phyloP scores from a whole-genome alignment of 2,797 vertebrate genomes.

The Arvicola amphibius region DNA sequence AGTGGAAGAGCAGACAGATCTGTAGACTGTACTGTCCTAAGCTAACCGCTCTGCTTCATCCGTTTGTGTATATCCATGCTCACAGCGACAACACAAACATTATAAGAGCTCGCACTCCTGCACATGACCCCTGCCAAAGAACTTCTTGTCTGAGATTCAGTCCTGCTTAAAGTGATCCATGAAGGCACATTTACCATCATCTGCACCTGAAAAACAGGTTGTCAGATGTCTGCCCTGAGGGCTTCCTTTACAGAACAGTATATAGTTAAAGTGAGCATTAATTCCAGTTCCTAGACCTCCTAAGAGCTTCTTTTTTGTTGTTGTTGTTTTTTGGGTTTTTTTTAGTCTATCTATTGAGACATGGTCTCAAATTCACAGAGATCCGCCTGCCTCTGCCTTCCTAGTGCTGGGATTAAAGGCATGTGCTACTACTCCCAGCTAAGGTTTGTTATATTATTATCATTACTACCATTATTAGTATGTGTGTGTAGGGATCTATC shows the following conservation, averaged over 20 bases:
- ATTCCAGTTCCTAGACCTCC: neutral
- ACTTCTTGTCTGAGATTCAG: neutral
- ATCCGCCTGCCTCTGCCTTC: neutral
- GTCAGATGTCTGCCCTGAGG: neutral
- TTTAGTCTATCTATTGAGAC: neutral
- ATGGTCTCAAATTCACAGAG: neutral
- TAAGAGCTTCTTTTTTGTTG: neutral
- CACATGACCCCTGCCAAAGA: neutral
- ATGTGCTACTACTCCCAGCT: neutral
- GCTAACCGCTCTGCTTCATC: neutral
- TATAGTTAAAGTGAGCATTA: constrained; percentile 9
- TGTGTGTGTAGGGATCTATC: neutral
- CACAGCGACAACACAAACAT: neutral
- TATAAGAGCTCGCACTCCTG: neutral
- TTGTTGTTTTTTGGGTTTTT: neutral
- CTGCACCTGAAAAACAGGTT: neutral
- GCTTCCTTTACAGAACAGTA: neutral
- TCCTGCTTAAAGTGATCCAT: neutral
- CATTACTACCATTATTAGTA: neutral
- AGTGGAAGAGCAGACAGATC: neutral
- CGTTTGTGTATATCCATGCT: neutral
- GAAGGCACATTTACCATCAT: neutral
- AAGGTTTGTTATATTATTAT: neutral
- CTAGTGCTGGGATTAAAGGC: neutral
- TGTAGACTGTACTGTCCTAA: neutral